Evolutionary conservation across 1,140 invertebrate genomes (phyloP), one percentile per base, ranked within the genome.

Genomic region (Pogonomyrmex californicus): DNA sequence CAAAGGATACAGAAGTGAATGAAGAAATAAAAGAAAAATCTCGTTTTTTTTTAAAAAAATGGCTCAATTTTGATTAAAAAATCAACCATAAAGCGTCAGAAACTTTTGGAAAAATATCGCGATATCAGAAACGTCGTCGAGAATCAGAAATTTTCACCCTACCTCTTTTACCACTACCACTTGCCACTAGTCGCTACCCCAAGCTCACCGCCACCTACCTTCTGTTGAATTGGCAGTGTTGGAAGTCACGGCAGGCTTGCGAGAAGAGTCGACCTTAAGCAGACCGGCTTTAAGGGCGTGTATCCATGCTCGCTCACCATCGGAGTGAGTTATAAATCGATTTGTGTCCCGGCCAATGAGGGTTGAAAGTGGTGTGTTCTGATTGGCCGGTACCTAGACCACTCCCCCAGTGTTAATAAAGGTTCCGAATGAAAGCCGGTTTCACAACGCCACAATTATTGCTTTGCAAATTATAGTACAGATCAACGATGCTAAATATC

Each of bases 321-420:
- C 92, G 92, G 93, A 92, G 91, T 93, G 87, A 95, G 93, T 93
- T 92, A 92, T 95, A 95, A 95, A 95, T 95, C 94, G 95, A 95
- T 95, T 95, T 93, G 85, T 90, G 88, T 85, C 82, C 81, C 85
- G 89, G 94, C 95, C 94, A 95, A 95, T 95, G 94, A 95, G 92
- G 89, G 82, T 83, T 77, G 87, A 86, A 94, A 94, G 93, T 93
- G 87, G 89, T 88, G 93, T 88, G 76, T 87, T 92, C 88, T 90
- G 92, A 95, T 95, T 95, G 95, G 95, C 93, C 79, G 79, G 60
- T 71, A 73, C 81, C 38, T 49, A 91, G 78, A 91, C 94, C 94
- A 94, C 95, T 94, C 95, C 95, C 94, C 92, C 91, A 75, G 90
- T 87, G 91, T 92, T 93, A 92, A 93, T 89, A 92, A 92, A 93